phyloP scores from a whole-genome alignment of 2,888 invertebrate genomes.

The Brenthis ino region DNA sequence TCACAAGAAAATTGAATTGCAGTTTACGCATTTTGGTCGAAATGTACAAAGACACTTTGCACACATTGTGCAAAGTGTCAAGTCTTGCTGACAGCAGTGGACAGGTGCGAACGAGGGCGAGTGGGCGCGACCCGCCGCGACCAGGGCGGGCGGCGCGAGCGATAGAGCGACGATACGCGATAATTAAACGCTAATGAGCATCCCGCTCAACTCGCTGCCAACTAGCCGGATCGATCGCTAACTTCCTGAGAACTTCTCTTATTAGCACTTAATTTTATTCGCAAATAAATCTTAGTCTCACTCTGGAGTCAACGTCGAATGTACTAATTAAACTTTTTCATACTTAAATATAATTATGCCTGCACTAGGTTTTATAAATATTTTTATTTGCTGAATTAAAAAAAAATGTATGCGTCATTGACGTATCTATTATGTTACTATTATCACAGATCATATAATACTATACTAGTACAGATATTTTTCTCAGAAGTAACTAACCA shows the following conservation, averaged over 20 bases:
- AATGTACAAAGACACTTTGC: too few relatives aligned
- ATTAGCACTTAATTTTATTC: constrained; percentile 39
- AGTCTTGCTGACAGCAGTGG: neutral
- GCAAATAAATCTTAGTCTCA: constrained; percentile 26
- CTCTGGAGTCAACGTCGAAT: constrained; percentile 9
- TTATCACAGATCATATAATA: too few relatives aligned
- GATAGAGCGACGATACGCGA: constrained; percentile 33
- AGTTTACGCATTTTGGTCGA: too few relatives aligned
- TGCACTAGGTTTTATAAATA: too few relatives aligned
- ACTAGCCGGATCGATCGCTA: constrained; percentile 37
- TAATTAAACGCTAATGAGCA: constrained; percentile 43
- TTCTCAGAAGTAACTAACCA: too few relatives aligned
- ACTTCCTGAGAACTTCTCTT: constrained; percentile 37
- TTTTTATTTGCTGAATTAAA: too few relatives aligned
- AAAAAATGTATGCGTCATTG: too few relatives aligned
- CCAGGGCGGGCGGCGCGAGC: too few relatives aligned
- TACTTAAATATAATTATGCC: neutral
- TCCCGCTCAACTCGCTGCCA: constrained; percentile 37
- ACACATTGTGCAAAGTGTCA: too few relatives aligned
- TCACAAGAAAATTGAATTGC: too few relatives aligned
- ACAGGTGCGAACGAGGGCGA: constrained; percentile 20
- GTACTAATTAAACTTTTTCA: neutral
- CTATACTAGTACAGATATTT: too few relatives aligned
- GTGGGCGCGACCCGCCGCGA: constrained; percentile 18
- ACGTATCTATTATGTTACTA: too few relatives aligned